These are phyloP conservation scores for Halocynthia aurantium DNA, from an alignment of 23 tunicate genomes.

Conservation along the genomic window DNA sequence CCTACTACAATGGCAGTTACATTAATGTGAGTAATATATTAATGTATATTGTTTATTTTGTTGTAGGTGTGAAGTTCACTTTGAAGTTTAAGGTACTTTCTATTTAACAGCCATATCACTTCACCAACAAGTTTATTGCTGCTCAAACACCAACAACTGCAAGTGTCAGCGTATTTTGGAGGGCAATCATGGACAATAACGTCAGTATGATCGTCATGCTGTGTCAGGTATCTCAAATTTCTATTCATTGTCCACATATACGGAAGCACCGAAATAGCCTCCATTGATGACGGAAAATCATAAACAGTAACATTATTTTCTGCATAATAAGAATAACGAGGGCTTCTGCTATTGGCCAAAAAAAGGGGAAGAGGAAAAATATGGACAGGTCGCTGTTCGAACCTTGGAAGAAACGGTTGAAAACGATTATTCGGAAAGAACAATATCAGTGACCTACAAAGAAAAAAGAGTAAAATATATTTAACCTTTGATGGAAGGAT, in stretches of 20 bases:
- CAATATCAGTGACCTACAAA: conserved; percentile 15
- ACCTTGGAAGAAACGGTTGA: conserved; percentile 7
- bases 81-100: not conserved
- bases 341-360: conserved; percentile 34
- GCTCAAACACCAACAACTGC: conserved; percentile 10
- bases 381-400: conserved; percentile 24
- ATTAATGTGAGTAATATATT: conserved; percentile 11
- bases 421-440: conserved; percentile 18
- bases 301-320: not conserved
- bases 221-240: not conserved
- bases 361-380: conserved; percentile 2
- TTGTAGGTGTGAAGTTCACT: not conserved
- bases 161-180: conserved; percentile 6
- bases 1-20: conserved; percentile 20
- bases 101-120: too few relatives aligned
- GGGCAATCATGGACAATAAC: conserved; percentile 15
- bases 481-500: not conserved
- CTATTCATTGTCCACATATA: too few relatives aligned
- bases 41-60: not conserved
- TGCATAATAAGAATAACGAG: conserved; percentile 10
- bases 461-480: conserved; percentile 14
- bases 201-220: conserved; percentile 12
- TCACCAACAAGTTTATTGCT: not conserved
- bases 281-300: too few relatives aligned
- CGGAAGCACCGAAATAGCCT: too few relatives aligned